Base-by-base conservation (phyloP, 2,888 invertebrate genomes). In the Polydrusus pterygomalis region DNA sequence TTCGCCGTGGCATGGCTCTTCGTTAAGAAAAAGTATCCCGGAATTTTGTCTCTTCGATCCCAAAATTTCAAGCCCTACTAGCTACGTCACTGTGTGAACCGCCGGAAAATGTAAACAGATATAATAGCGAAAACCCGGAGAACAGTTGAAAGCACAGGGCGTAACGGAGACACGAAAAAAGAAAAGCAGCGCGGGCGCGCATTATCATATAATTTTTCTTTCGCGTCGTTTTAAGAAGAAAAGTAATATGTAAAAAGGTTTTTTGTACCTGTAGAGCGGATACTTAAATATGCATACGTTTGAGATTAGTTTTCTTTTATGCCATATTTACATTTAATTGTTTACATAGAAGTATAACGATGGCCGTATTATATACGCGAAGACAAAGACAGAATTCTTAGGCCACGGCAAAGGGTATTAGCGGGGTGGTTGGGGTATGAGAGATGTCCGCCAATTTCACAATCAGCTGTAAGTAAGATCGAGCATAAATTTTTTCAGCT, bases 101-200 rank as follows among this genome's bases (percentile, higher is more conserved):
- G 38, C 63, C 72, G 75, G 78, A 74, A 79, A 77, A 73, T 75
- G 76, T 76, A 76, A 76, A 76, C 72, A 76, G 72, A 62, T 63
- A 76, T 76, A 70, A 76, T 76, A 54, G 74, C 68, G 75, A 51
- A 47, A 43, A 34, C 34, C 17, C 47, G 67, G 70, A 18, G 25
- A 68, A 65, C 63, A 58, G 64, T 63, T 63, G 69, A 69, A 69
- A 74, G 62, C 45, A 30, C 10, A 17, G 51, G 51, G 30, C 58
- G 43, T 13, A 43, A 45, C 17, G 43, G 58, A 49, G 47, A 64
- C 43, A 51, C 49, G 54, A 20, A 71, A 69, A 74, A 68, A 38
- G 56, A 74, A 51, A 62, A 62, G 20, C 54, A 20, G 54, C 34
- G 56, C 56, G 34, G 58, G 20, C 73, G 34, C 40, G 68, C 34